These are phyloP conservation scores for Microcaecilia unicolor DNA, from an alignment of 2,797 vertebrate genomes.

Conservation along the genomic window DNA sequence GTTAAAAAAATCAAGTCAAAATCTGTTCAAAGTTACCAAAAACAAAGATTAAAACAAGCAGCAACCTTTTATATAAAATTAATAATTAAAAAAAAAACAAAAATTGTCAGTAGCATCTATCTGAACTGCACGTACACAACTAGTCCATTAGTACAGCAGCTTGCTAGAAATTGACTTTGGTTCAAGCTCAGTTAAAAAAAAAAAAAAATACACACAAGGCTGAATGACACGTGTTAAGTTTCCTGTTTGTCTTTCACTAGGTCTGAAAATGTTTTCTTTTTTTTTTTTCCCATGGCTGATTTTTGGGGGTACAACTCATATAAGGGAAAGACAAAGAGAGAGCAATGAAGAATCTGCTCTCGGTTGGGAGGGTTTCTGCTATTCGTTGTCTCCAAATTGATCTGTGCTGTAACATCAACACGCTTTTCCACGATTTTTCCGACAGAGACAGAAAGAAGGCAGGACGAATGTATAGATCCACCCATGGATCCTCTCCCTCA, in stretches of 20 bases:
- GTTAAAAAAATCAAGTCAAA: constrained; percentile 50
- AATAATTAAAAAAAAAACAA: constrained; percentile 55
- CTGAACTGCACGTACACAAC: constrained; percentile 71
- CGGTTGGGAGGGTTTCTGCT: constrained; percentile 31
- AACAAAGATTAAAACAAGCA: constrained; percentile 60
- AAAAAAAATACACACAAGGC: constrained; percentile 45
- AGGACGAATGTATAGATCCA: no score
- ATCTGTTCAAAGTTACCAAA: constrained; percentile 57
- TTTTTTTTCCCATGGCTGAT: no score
- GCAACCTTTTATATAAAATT: constrained; percentile 69
- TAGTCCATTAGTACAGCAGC: constrained; percentile 89
- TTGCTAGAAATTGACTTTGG: constrained; percentile 97
- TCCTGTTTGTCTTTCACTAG: constrained; percentile 67
- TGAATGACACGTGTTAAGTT: constrained; percentile 58
- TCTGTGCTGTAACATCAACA: no score
- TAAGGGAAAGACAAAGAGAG: background rate
- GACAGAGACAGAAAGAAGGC: no score
- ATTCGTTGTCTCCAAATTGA: no score
- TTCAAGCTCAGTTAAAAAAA: constrained; percentile 90
- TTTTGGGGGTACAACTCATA: no score
- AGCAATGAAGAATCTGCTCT: background rate
- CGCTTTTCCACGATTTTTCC: no score
- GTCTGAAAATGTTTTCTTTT: constrained; percentile 33
- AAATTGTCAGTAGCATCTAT: constrained; percentile 82
- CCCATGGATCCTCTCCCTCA: no score